phyloP scores from a whole-genome alignment of 23 tunicate species.

The Styela plicata region DNA sequence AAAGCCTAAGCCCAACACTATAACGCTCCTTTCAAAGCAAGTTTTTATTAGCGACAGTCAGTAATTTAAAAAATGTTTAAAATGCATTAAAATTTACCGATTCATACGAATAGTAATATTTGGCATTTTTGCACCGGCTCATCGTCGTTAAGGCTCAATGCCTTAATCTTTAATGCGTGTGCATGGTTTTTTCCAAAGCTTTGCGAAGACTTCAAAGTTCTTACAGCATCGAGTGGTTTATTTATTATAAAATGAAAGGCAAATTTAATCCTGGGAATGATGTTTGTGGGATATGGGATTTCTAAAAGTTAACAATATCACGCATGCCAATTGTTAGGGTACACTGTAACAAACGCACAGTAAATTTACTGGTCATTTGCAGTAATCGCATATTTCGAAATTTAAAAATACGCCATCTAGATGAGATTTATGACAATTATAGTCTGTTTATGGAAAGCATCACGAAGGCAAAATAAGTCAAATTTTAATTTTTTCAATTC shows the following conservation, averaged over 20 bases:
- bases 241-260: too few species aligned
- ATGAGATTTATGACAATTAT: too few species aligned
- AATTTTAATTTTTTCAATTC: too few species aligned
- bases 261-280: not conserved
- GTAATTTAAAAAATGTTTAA: not conserved
- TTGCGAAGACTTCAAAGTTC: not conserved
- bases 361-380: not conserved
- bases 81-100: not conserved
- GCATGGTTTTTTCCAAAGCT: not conserved
- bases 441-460: too few species aligned
- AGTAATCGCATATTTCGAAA: too few species aligned
- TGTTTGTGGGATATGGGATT: not conserved
- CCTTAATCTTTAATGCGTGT: not conserved
- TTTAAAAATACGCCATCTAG: too few species aligned
- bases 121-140: not conserved
- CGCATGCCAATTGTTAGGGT: too few species aligned
- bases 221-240: not conserved
- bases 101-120: not conserved
- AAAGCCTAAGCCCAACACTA: too few species aligned
- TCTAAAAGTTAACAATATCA: not conserved
- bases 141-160: not conserved
- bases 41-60: not conserved
- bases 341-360: too few species aligned
- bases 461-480: too few species aligned
- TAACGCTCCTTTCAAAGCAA: not conserved